Conservation (phyloP, 2,797 vertebrate genomes). For the Spheniscus humboldti region DNA sequence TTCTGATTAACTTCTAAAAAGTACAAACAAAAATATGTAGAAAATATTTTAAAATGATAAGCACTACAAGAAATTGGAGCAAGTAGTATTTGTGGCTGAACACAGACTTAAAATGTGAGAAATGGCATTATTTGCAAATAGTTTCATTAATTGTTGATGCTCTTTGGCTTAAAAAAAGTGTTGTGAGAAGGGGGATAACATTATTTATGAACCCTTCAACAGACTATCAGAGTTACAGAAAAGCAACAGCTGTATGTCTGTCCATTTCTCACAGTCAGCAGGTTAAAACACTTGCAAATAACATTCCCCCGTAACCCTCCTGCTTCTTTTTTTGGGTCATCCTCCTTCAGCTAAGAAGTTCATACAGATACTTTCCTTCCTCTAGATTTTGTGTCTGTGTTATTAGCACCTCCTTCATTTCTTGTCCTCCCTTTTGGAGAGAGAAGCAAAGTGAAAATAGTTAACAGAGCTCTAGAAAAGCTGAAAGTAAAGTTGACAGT, state of each 20-base stretch:
- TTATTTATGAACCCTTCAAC: rapidly evolving
- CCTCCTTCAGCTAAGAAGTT: background rate
- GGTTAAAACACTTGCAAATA: background rate
- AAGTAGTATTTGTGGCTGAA: background rate
- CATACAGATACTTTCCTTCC: background rate
- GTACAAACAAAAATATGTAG: background rate
- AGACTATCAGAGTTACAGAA: background rate
- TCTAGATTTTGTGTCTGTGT: background rate
- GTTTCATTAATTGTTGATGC: background rate
- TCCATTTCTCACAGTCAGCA: background rate
- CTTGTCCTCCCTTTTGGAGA: background rate
- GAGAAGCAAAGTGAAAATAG: background rate
- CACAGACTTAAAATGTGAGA: background rate
- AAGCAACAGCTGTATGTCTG: background rate
- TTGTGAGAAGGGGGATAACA: background rate
- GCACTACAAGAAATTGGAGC: background rate
- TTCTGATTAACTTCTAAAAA: background rate
- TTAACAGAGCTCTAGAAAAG: background rate
- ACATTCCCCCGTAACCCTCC: background rate
- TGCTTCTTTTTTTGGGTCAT: background rate
- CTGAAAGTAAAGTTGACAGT: background rate
- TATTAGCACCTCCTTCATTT: background rate
- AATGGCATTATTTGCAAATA: background rate
- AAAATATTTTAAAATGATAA: background rate
- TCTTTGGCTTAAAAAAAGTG: background rate